Evolutionary conservation across 2,113 vertebrate species (phyloP), one percentile per base, ranked within the genome.

Genomic region (Erythrolamprus reginae): DNA sequence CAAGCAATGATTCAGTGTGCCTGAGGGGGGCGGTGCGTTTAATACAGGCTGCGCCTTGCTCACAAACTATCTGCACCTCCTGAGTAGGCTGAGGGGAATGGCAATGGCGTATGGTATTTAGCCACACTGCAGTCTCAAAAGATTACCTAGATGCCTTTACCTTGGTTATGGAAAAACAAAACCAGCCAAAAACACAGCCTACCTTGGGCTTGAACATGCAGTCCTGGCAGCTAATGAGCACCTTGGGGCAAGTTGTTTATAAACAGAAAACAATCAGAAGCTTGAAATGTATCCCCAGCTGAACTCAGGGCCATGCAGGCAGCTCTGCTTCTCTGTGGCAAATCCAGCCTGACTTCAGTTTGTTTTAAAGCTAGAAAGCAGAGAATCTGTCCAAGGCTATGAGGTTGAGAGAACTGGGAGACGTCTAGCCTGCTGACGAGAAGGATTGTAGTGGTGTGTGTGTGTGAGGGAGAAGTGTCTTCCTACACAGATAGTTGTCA

Each of bases 221-320:
- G 21, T 91, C 93, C 82, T 91, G 94, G 38, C 3, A 89, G 88
- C 55, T 97, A 97, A 97, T 97, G 95, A 96, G 94, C 94, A 96
- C 96, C 95, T 94, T 89, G 84, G 96, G 97, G 93, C 45, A 95
- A 87, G 87, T 52, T 96, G 92, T 92, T 97, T 94, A 96, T 95
- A 96, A 97, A 96, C 93, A 97, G 90, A 95, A 95, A 95, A 94
- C 92, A 95, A 84, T 95, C 92, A 96, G 91, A 91, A 91, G 93
- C 82, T 42, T 89, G 48, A 89, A 93, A 89, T 87, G 91, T 90
- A 95, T 93, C 92, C 92, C 94, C 94, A 95, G 92, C 56, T 94
- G 94, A 82, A 87, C 70, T 89, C 93, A 19, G n/a, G 13, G 92
- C 53, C 28, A 88, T 55, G 92, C 90, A 50, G 86, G 23, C 93